Base-by-base conservation (phyloP, 53 echinoderm and acorn worm genomes). In the Astropecten irregularis region DNA sequence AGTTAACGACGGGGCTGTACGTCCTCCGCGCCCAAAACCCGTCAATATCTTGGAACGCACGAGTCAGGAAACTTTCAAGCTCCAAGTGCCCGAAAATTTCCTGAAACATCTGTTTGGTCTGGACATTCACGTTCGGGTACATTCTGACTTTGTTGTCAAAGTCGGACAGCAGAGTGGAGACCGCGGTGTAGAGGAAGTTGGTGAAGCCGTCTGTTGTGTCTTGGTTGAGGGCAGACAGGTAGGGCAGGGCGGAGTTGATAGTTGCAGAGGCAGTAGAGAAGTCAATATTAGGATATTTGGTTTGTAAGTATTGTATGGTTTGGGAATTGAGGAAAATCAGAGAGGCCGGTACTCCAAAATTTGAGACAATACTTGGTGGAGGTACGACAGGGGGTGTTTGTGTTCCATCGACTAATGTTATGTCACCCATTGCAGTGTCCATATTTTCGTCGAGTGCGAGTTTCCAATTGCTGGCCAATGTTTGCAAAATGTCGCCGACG, bases 141-240 rank as follows among this genome's bases (percentile, higher is more conserved):
- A 31, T 51, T 31, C 11, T 19, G 71, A 32, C 3, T 40, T 51
- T 51, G 19, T 8, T 28, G 7, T 32, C 9, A 30, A 14, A 14
- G n/a, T 71, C 52, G 3, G 71, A 71, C 3, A 71, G 30, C 2
- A 71, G 20, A 1, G 49, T 31, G 30, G 50, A 31, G 35, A 13
- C 18, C n/a, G 50, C 44, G n/a, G 71, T 71, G 34, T 71, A 71
- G 19, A 71, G n/a, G 35, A 50, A 71, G 21, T 22, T 34, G 16
- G 32, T 44, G 71, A 51, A 4, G 16, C 3, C 20, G 50, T 71
- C 23, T 7, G 31, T 7, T n/a, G 16, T 49, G 0, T 49, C 33
- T 16, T 49, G 2, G 2, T 71, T 32, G 11, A 49, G 50, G 21
- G 16, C 4, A 2, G 14, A 2, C 3, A 71, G 52, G 32, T 32